phyloP scores from a whole-genome alignment of 2,888 invertebrate species.

The Cataglyphis albicans region DNA sequence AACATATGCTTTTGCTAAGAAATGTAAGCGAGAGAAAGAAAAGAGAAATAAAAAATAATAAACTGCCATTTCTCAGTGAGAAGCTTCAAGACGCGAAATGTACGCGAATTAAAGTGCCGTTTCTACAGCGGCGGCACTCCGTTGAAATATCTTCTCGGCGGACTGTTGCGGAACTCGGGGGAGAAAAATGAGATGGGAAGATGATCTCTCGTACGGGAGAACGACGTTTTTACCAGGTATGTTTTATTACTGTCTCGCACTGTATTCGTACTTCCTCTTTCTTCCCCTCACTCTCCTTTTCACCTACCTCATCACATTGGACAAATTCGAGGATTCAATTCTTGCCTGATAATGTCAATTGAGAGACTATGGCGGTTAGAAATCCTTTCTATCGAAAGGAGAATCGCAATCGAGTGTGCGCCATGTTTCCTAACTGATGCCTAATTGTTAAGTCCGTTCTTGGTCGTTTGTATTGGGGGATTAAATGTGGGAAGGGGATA shows the following conservation, averaged over 20 bases:
- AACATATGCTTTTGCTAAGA: constrained; percentile 34
- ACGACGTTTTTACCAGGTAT: constrained; percentile 11
- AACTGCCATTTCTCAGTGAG: constrained; percentile 24
- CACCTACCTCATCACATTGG: neutral
- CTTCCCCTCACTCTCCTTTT: neutral
- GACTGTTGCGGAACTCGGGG: constrained; percentile 19
- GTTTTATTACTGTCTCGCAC: constrained; percentile 13
- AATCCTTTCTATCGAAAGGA: constrained; percentile 49
- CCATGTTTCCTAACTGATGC: constrained; percentile 1
- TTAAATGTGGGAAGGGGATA: neutral
- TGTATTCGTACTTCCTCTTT: neutral
- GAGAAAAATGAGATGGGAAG: constrained; percentile 39
- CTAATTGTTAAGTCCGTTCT: constrained; percentile 49
- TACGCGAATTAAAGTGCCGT: constrained; percentile 53
- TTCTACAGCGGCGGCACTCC: constrained; percentile 1
- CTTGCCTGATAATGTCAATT: neutral
- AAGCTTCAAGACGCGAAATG: constrained; percentile 24
- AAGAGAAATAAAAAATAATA: constrained; percentile 42
- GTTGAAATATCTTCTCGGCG: constrained; percentile 44
- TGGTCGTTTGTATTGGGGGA: constrained; percentile 27
- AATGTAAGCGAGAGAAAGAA: neutral
- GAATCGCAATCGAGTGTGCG: constrained; percentile 9
- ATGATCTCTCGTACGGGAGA: constrained; percentile 36
- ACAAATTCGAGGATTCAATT: constrained; percentile 45
- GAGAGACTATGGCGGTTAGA: constrained; percentile 13